phyloP scores from a whole-genome alignment of 2,797 vertebrate genomes.

The Clarias platycephalus region DNA sequence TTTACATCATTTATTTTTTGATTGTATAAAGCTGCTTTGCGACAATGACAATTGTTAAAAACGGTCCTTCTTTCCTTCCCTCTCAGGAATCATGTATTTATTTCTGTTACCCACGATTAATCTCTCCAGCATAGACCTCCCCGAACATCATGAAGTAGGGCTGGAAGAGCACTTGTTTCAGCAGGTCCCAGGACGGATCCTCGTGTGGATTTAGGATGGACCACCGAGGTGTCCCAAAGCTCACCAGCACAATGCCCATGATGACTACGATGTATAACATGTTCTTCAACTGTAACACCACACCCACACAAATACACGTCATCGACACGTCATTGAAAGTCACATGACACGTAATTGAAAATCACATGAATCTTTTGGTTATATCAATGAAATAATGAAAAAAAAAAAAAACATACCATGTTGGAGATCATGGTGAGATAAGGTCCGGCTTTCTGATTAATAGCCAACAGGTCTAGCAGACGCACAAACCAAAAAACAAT shows the following conservation, averaged over 20 bases:
- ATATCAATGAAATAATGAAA: not conserved
- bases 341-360: not conserved
- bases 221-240: conserved; percentile 93
- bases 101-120: conserved; percentile 77
- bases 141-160: conserved; percentile 99
- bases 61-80: not conserved
- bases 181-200: conserved; percentile 86
- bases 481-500: conserved; percentile 97
- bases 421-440: conserved; percentile 98
- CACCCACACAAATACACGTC: not conserved
- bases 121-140: conserved; percentile 90
- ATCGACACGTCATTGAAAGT: not conserved
- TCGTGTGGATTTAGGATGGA: conserved; percentile 91
- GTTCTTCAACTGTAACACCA: conserved; percentile 81
- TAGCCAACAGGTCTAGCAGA: conserved; percentile 90
- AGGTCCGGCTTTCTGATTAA: conserved; percentile 92
- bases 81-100: not conserved
- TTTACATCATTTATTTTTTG: too few relatives aligned
- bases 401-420: conserved; percentile 77
- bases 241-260: conserved; percentile 93
- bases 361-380: not conserved
- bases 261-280: conserved; percentile 99
- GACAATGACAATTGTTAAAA: too few relatives aligned
- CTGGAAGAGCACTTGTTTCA: conserved; percentile 87
- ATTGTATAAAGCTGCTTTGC: too few relatives aligned